Evolutionary conservation across 1,140 invertebrate genomes (phyloP), one percentile per base, ranked within the genome.

Genomic region (Spodoptera litura): DNA sequence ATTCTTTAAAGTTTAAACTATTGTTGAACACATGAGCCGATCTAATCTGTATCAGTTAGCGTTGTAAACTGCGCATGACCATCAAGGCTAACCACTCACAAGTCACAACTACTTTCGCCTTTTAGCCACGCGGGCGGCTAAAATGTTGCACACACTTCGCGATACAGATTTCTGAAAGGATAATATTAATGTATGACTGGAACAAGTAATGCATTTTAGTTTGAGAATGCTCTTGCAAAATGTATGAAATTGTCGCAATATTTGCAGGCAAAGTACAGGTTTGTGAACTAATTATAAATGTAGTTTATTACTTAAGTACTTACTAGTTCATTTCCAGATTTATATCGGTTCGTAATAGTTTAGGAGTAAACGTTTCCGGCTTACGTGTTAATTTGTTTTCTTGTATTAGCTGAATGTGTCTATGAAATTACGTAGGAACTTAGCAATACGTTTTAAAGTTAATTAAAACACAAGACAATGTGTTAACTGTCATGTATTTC

Each of bases 31-130:
- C 51, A 44, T 56, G 71, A 59, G 56, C 15, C 59, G 86, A 83
- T 87, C 81, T 88, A 86, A 88, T 88, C 86, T 83, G 73, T 38
- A 53, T 38, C 73, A 62, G 73, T 75, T 64, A 64, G 59, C 20
- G n/a, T 12, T 20, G 58, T 25, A 44, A 27, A 53, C 58, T 75
- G 73, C 73, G 73, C 73, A 62, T 64, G 75, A 81, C 76, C 62
- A 83, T 77, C 90, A 93, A 93, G 91, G 91, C 84, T 89, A 89
- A 82, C 91, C 85, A 86, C 83, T 88, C 77, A 15, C 62, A 61
- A 61, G 82, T 44, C 38, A 44, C 76, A 78, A 83, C 87, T 87
- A 93, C 91, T 93, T 93, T 93, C 91, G 87, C 90, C 89, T 81
- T 80, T 82, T 81, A 81, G 70, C 83, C 70, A 55, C 61, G 81